Evolutionary conservation across 1,140 invertebrate genomes (phyloP), one percentile per base, ranked within the genome.

Genomic region (Pogonomyrmex barbatus): DNA sequence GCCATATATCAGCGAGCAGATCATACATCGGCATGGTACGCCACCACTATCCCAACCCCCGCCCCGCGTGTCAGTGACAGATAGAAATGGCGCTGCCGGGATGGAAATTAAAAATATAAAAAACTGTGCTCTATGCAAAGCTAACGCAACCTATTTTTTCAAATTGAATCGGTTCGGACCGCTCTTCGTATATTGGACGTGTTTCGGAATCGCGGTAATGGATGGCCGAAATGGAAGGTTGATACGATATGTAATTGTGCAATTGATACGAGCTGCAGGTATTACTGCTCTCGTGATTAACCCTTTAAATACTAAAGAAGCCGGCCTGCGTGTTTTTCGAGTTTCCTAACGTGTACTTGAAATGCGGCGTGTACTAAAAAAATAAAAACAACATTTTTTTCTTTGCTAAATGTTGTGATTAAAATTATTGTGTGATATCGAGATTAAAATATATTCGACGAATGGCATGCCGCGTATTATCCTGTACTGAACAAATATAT

Each of bases 81-180:
- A 91, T 91, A 91, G 87, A 88, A 91, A 91, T 85, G 85, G 83
- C 82, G 79, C 70, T 71, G 56, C 84, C 87, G 83, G 58, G 50
- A 58, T 85, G 89, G 70, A 90, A 90, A 90, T 90, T 90, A 90
- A 90, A 90, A 90, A 90, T 90, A 90, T 90, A 90, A 90, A 90
- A 90, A 90, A 90, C 71, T 89, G 82, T 88, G 68, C 84, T 84
- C 78, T 73, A 73, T 79, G 85, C 65, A 77, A 84, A 76, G 88
- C 65, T 87, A 86, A 71, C 79, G 71, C 78, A 83, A 89, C 73
- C 89, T 90, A 89, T 90, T 89, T 90, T 90, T 90, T 90, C 82
- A 83, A 89, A 89, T 89, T 89, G 88, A 89, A 90, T 87, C 81
- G 84, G 36, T 33, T 81, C 88, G 65, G 17, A 50, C 85, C 79